Base-by-base conservation (phyloP, 1,140 invertebrate species). In the Eubasilissa regina region DNA sequence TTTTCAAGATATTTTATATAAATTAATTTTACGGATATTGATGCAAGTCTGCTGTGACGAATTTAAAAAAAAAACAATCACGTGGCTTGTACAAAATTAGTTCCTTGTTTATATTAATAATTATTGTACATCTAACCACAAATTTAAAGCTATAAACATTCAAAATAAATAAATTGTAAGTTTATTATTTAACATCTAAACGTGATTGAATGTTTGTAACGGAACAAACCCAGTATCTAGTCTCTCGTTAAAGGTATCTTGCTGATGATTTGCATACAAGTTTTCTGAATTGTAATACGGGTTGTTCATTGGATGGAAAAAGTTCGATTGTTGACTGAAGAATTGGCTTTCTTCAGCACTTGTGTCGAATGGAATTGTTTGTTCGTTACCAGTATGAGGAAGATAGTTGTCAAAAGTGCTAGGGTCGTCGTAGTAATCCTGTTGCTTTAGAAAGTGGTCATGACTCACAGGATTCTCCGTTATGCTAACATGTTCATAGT, bases 191-290 rank as follows among this genome's bases (percentile, higher is more conserved):
- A 3, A 35, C 6, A 35, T 35, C 25, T 35, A 35, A 35, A 35
- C 6, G 25, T 35, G 25, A 35, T 35, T 35, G 6, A 35, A 35
- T 35, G 25, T 58, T 60, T n/a, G 53, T 66, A 76, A 47, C 12
- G 80, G 80, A 43, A 77, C 66, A 77, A 82, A 82, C 7, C 75
- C 77, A 25, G 66, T 79, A n/a, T 79, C 78, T 25, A 55, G 44
- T 44, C 55, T 78, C 45, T 77, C 74, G 19, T 77, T 79, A 58
- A 68, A 77, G 44, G 70, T 64, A 53, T 78, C 62, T 45, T 58
- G 73, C 15, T 15, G 45, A 12, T 44, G 55, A 75, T 72, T 35
- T 9, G 66, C 48, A 21, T 80, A 73, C 9, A 12, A 53, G 44
- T 21, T 43, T 62, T 51, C 72, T 17, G 75, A 55, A 21, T 81